Base-by-base conservation (phyloP, 2,888 invertebrate species). In the Synanthedon myopaeformis region DNA sequence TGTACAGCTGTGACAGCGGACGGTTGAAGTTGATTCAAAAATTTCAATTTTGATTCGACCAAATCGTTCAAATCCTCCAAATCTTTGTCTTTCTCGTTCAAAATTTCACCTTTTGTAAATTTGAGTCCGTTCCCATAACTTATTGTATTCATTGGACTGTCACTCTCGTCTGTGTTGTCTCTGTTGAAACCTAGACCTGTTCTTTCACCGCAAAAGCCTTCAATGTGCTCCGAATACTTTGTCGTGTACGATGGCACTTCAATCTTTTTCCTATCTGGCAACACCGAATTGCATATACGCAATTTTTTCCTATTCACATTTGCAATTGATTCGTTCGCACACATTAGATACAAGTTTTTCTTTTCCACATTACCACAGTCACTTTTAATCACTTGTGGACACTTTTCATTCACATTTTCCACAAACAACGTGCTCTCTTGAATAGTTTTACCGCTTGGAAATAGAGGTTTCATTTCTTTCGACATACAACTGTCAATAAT, bases 31-130 rank as follows among this genome's bases (percentile, higher is more conserved):
- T 89, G 82, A 42, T 79, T 83, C 61, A 90, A 61, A 59, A 88
- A 89, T 65, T 84, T 88, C 61, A 90, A 65, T 65, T 90, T 90
- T 6, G 89, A 87, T 58, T 83, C 83, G 45, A 90, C 69, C 23
- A 89, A 60, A 1, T 83, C 82, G 0, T 76, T 75, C 59, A 78
- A 51, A 41, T 81, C 79, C 2, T 85, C 82, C 53, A 82, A 59
- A 4, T 74, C 77, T 17, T 81, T 80, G 28, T 82, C 80, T 53
- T 73, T 76, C 50, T 82, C 83, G 57, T 86, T 84, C 55, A 89
- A 63, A 0, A 79, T 79, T 64, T 89, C 89, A 1, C 89, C 89
- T 64, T 89, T 89, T 0, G 89, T 84, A 57, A 89, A 89, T 58
- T 75, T 71, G 55, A 89, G 67, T 0, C 82, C 84, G 4, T 83